Percentiles rank a stretch among this genome's conserved stretches.
These are phyloP conservation scores for Lymantria monacha DNA, from an alignment of 2,888 invertebrate genomes.

Conservation along the genomic window DNA sequence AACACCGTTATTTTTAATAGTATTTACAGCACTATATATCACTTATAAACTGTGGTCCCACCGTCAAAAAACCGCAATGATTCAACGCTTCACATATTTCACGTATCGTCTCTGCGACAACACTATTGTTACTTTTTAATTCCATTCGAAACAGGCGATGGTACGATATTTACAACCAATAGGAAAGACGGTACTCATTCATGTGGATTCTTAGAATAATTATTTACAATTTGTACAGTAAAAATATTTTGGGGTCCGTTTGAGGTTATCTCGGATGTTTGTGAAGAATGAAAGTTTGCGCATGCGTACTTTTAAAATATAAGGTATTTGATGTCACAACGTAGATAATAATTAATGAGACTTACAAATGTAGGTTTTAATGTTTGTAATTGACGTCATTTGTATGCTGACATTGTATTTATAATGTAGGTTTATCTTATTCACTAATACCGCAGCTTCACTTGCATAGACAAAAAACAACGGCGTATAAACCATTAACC, in stretches of 20 bases:
- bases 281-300: constrained; percentile 31
- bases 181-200: constrained; percentile 18
- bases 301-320: constrained; percentile 41
- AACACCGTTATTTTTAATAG: not conserved
- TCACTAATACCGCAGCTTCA: no score
- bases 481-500: no score
- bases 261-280: constrained; percentile 38
- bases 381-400: not conserved
- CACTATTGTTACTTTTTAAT: constrained; percentile 32
- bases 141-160: constrained; percentile 28
- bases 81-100: not conserved
- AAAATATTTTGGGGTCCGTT: constrained; percentile 24
- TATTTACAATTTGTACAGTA: constrained; percentile 15
- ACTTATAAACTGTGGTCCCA: not conserved
- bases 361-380: not conserved
- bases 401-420: not conserved
- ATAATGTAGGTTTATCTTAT: no score
- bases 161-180: constrained; percentile 45
- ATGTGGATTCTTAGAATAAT: constrained; percentile 22
- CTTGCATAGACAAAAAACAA: no score
- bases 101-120: constrained; percentile 6
- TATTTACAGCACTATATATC: not conserved
- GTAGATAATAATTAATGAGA: not conserved
- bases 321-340: not conserved
- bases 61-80: not conserved